Evolutionary conservation across 2,888 invertebrate genomes (phyloP).

Genomic region (Idaea aversata): DNA sequence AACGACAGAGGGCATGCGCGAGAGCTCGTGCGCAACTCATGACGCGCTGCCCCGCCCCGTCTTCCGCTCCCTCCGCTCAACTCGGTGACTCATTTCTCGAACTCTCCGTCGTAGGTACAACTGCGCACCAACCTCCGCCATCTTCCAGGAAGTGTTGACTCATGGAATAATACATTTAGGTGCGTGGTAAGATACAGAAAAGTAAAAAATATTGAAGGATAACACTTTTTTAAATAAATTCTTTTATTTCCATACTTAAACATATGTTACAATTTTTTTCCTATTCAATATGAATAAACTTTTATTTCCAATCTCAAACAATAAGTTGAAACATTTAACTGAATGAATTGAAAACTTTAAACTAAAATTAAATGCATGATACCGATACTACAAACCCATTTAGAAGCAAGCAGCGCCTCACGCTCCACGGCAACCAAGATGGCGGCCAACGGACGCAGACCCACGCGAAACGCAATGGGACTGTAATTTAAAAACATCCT

Average conservation of each 20-base stretch:
- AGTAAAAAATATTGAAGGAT: conserved; percentile 55
- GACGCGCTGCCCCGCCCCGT: conserved; percentile 22
- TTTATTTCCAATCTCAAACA: conserved; percentile 69
- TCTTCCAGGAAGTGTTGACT: conserved; percentile 66
- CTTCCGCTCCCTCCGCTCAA: conserved; percentile 10
- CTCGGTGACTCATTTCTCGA: conserved; percentile 45
- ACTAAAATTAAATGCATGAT: conserved; percentile 74
- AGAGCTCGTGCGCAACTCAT: conserved; percentile 36
- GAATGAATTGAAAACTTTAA: conserved; percentile 48
- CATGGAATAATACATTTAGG: conserved; percentile 78
- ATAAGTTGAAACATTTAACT: conserved; percentile 65
- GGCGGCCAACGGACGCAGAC: conserved; percentile 78
- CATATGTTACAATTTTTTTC: conserved; percentile 72
- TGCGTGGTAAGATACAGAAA: conserved; percentile 66
- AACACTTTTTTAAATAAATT: conserved; percentile 50
- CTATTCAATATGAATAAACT: conserved; percentile 79
- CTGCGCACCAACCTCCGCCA: conserved; percentile 52
- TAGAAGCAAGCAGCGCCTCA: conserved; percentile 79
- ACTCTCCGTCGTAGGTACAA: conserved; percentile 40
- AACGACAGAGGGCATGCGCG: conserved; percentile 39
- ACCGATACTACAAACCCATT: conserved; percentile 80
- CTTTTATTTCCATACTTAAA: conserved; percentile 78
- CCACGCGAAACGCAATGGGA: conserved; percentile 80
- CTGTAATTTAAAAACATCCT: conserved; percentile 80
- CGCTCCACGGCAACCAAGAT: conserved; percentile 81